Evolutionary conservation across 2,113 vertebrate genomes (phyloP).

Genomic region (Myrmecophaga tridactyla): DNA sequence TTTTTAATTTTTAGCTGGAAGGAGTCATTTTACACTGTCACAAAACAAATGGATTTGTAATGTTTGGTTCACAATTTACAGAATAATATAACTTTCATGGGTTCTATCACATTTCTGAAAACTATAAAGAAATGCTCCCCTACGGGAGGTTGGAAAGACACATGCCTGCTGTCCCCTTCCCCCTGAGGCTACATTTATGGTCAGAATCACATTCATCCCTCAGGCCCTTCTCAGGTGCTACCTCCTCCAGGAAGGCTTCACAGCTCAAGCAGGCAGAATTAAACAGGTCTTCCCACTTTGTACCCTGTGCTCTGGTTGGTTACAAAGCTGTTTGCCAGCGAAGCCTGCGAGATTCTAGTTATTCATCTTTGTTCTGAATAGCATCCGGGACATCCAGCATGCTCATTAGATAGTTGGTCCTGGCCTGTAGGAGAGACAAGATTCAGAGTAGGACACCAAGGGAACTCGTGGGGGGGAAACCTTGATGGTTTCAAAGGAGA

Average conservation of each 20-base stretch:
- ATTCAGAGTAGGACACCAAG: conserved; percentile 14
- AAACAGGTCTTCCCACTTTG: background rate
- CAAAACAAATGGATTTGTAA: background rate
- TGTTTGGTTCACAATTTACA: background rate
- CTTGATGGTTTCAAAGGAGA: background rate
- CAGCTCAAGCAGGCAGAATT: background rate
- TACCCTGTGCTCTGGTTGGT: background rate
- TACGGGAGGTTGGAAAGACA: background rate
- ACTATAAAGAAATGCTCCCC: background rate
- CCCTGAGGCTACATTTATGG: background rate
- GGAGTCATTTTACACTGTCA: background rate
- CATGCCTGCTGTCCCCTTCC: too few species aligned
- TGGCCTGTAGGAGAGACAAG: background rate
- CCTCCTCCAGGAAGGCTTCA: background rate
- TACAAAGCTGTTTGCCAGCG: background rate
- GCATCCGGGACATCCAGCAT: background rate
- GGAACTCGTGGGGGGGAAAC: background rate
- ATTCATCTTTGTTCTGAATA: background rate
- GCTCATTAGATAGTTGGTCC: background rate
- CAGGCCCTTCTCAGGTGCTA: background rate
- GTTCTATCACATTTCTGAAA: background rate
- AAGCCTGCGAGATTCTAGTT: background rate
- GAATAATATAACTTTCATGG: background rate
- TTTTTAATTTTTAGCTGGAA: background rate
- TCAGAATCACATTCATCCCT: background rate